phyloP scores from a whole-genome alignment of 2,113 vertebrate species.

The Parus major region DNA sequence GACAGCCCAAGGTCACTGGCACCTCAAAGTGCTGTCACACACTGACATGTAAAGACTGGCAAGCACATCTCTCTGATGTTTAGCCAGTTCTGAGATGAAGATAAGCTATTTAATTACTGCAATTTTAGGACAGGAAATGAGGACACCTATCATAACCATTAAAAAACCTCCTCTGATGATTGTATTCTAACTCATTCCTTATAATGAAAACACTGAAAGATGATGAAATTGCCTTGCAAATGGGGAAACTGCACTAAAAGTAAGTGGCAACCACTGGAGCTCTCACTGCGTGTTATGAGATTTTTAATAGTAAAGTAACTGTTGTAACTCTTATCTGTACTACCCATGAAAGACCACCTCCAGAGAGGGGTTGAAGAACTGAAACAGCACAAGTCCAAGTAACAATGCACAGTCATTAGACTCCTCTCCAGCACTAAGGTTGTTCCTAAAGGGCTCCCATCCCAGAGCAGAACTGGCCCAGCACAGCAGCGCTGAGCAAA shows the following conservation, averaged over 20 bases:
- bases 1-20: neutral
- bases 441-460: neutral
- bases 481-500: neutral
- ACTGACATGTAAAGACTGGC: neutral
- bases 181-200: neutral
- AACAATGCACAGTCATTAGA: neutral
- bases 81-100: neutral
- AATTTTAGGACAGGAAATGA: slow-evolving; percentile 32
- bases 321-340: neutral
- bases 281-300: neutral
- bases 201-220: neutral
- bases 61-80: neutral
- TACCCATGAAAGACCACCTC: neutral
- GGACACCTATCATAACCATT: neutral
- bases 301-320: neutral
- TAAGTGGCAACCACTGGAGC: neutral
- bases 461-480: neutral
- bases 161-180: neutral
- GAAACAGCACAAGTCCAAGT: neutral
- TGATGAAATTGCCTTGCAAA: neutral
- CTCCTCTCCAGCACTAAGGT: neutral
- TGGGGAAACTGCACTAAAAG: neutral
- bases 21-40: neutral
- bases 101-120: slow-evolving; percentile 20
- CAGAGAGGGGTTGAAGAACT: neutral